Evolutionary conservation across 2,797 vertebrate genomes (phyloP).

Genomic region (Mareca penelope): DNA sequence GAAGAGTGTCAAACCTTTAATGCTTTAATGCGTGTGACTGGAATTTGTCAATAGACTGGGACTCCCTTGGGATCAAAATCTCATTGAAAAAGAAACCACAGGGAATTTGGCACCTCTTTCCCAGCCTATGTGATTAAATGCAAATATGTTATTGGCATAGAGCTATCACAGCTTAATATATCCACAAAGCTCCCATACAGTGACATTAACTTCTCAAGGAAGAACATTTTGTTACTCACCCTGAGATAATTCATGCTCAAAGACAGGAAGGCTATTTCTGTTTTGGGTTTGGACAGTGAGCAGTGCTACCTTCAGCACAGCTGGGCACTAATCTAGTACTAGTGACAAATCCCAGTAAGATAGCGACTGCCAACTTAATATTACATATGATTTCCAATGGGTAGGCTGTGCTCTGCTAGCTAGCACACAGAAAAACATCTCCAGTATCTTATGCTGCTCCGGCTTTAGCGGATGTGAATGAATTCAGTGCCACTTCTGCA

Average conservation of each 20-base stretch:
- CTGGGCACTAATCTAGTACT: not conserved
- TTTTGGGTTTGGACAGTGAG: not conserved
- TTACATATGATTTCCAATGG: not conserved
- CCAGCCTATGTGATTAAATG: slow-evolving; percentile 44
- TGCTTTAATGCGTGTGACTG: not conserved
- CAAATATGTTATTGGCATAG: slow-evolving; percentile 54
- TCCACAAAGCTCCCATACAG: slow-evolving; percentile 39
- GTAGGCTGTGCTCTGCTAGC: not conserved
- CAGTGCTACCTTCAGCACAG: not conserved
- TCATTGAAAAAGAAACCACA: slow-evolving; percentile 52
- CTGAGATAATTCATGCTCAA: slow-evolving; percentile 21
- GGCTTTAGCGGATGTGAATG: not conserved
- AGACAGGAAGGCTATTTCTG: slow-evolving; percentile 27
- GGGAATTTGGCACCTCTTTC: slow-evolving; percentile 40
- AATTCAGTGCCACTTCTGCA: not conserved
- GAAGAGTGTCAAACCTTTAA: not conserved
- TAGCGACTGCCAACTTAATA: not conserved
- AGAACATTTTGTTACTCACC: slow-evolving; percentile 57
- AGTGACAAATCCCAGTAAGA: not conserved
- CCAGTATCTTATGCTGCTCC: not conserved
- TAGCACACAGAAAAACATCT: not conserved
- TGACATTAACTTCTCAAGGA: slow-evolving; percentile 55
- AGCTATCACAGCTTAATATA: slow-evolving; percentile 52
- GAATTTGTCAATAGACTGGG: slow-evolving; percentile 30
- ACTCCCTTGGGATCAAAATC: slow-evolving; percentile 23